These are phyloP conservation scores for Girardia tigrina DNA, from an alignment of 2,888 invertebrate species.

Conservation along the genomic window DNA sequence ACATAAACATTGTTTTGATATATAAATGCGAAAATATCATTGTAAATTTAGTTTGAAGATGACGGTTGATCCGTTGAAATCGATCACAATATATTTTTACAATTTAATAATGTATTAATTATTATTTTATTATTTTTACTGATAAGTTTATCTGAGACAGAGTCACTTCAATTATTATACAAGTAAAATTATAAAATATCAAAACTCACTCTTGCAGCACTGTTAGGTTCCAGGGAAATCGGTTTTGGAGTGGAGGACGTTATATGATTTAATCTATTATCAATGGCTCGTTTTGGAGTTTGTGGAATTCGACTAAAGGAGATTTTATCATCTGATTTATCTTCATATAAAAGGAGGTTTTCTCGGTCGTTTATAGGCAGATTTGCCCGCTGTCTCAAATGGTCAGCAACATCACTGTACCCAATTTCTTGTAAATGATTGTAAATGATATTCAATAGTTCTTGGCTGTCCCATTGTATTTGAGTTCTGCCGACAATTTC, in stretches of 20 bases:
- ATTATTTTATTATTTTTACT: too few species aligned
- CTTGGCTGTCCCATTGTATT: slow-evolving; percentile 81
- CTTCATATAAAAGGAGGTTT: background rate
- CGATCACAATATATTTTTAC: too few species aligned
- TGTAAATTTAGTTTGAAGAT: too few species aligned
- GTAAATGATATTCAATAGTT: slow-evolving; percentile 76
- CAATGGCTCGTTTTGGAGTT: background rate
- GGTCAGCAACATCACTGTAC: slow-evolving; percentile 60
- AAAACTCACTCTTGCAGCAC: too few species aligned
- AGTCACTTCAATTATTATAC: too few species aligned
- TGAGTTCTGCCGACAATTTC: slow-evolving; percentile 89
- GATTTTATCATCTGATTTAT: background rate
- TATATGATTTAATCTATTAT: background rate
- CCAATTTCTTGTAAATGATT: slow-evolving; percentile 68
- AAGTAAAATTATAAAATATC: too few species aligned
- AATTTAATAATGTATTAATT: too few species aligned
- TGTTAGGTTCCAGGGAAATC: too few species aligned
- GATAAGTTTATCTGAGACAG: too few species aligned
- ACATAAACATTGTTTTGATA: too few species aligned
- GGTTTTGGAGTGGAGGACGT: background rate
- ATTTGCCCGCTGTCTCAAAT: slow-evolving; percentile 63
- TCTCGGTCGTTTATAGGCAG: slow-evolving; percentile 40
- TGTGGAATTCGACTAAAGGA: background rate
- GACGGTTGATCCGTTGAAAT: too few species aligned
- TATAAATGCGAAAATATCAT: too few species aligned